These are phyloP conservation scores for Plagodis pulveraria DNA, from an alignment of 2,888 invertebrate species.

Conservation along the genomic window DNA sequence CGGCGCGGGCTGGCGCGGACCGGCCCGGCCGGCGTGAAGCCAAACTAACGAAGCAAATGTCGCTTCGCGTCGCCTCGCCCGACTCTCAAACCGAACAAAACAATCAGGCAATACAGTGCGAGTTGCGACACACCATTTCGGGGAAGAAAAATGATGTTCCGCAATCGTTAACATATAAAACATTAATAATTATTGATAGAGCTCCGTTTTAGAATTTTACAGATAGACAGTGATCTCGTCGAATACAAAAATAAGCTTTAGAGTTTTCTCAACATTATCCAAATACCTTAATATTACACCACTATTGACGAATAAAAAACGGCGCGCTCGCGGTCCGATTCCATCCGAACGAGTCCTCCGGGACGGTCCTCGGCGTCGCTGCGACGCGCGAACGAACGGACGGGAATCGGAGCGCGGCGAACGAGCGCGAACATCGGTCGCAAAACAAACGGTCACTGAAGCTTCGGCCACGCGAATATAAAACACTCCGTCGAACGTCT, in stretches of 20 bases:
- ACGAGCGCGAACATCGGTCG: slow-evolving; percentile 74
- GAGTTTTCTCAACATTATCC: slow-evolving; percentile 80
- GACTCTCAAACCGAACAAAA: slow-evolving; percentile 26
- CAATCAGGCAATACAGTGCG: slow-evolving; percentile 37
- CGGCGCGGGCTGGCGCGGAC: slow-evolving; percentile 27
- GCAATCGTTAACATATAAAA: slow-evolving; percentile 58
- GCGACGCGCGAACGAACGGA: slow-evolving; percentile 53
- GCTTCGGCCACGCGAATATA: slow-evolving; percentile 80
- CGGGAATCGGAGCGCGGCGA: slow-evolving; percentile 64
- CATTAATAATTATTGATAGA: slow-evolving; percentile 58
- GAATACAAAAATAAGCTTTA: slow-evolving; percentile 85
- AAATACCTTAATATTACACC: slow-evolving; percentile 75
- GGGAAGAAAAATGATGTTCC: slow-evolving; percentile 79
- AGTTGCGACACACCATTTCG: slow-evolving; percentile 75
- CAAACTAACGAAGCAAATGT: slow-evolving; percentile 52
- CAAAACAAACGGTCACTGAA: slow-evolving; percentile 80
- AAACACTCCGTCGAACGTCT: slow-evolving; percentile 75
- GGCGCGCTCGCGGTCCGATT: slow-evolving; percentile 73
- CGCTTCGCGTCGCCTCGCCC: slow-evolving; percentile 56
- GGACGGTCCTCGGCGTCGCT: slow-evolving; percentile 62
- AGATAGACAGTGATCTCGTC: slow-evolving; percentile 78
- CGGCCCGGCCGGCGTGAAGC: slow-evolving; percentile 38
- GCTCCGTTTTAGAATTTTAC: slow-evolving; percentile 74
- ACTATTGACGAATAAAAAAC: slow-evolving; percentile 73
- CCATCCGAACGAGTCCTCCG: slow-evolving; percentile 66